A percentile compares a stretch with the other conserved stretches of the same genome.
phyloP scores from a whole-genome alignment of 2,888 invertebrate genomes.

The Platynereis dumerilii region DNA sequence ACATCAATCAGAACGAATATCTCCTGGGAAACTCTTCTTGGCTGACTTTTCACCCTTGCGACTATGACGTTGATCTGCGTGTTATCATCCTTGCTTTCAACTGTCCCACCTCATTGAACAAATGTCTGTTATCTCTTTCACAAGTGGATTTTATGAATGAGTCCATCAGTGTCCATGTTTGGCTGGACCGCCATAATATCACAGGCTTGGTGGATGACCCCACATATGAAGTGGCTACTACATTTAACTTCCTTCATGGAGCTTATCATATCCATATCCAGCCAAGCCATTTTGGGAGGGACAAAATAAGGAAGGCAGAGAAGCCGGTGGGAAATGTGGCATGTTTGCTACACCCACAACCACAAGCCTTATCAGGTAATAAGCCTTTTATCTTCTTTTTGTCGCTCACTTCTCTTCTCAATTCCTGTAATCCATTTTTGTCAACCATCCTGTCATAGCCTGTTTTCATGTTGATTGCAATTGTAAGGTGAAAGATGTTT shows the following conservation, averaged over 20 bases:
- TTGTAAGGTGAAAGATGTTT: too few species aligned
- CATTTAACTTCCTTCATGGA: slow-evolving; percentile 37
- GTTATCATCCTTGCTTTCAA: slow-evolving; percentile 38
- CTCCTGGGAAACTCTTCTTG: slow-evolving; percentile 11
- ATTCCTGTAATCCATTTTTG: too few species aligned
- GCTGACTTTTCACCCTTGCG: slow-evolving; percentile 12
- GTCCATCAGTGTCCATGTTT: slow-evolving; percentile 33
- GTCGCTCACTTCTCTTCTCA: too few species aligned
- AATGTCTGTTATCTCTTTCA: slow-evolving; percentile 35
- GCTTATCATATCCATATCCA: slow-evolving; percentile 29
- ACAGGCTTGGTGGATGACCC: slow-evolving; percentile 22
- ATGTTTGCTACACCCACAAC: slow-evolving; percentile 31
- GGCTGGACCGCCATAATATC: slow-evolving; percentile 35
- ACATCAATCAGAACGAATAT: slow-evolving; percentile 1
- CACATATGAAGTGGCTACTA: slow-evolving; percentile 26
- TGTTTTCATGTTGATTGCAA: too few species aligned
- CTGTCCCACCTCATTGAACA: slow-evolving; percentile 30
- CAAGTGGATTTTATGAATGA: slow-evolving; percentile 30
- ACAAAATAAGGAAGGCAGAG: slow-evolving; percentile 10
- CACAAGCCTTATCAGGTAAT: slow-evolving; percentile 8
- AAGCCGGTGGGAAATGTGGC: slow-evolving; percentile 38
- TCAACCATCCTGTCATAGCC: too few species aligned
- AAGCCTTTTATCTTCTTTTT: too few species aligned
- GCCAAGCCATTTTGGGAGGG: slow-evolving; percentile 32
- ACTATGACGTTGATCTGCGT: slow-evolving; percentile 30